phyloP scores from a whole-genome alignment of 2,888 invertebrate genomes.

The Clunio marinus region DNA sequence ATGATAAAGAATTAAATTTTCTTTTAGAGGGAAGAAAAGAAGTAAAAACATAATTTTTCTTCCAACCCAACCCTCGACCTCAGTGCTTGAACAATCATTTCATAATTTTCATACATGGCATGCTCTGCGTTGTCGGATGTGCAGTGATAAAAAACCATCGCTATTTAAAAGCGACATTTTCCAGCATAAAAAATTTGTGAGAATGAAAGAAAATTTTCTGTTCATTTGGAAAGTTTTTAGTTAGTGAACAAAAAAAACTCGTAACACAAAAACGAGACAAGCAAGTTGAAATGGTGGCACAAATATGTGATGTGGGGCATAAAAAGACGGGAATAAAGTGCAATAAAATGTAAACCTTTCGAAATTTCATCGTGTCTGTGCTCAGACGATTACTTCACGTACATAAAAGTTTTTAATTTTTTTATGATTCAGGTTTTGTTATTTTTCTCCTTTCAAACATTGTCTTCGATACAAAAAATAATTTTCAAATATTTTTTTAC shows the following conservation, averaged over 20 bases:
- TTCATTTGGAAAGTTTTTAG: not conserved
- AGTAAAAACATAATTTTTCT: not conserved
- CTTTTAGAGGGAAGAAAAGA: not conserved
- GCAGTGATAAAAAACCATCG: not conserved
- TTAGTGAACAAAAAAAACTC: too few species aligned
- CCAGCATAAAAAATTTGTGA: too few species aligned
- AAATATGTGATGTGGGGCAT: not conserved
- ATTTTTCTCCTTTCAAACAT: too few species aligned
- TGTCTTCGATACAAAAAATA: not conserved
- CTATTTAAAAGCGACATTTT: not conserved
- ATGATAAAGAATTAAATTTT: constrained; percentile 1
- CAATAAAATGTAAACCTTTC: too few species aligned
- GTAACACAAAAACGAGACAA: too few species aligned
- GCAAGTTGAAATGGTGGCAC: not conserved
- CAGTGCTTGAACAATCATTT: constrained; percentile 17
- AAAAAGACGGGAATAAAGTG: not conserved
- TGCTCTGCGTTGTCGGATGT: not conserved
- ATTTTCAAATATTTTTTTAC: not conserved
- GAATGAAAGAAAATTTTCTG: not conserved
- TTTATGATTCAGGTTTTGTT: not conserved
- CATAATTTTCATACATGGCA: constrained; percentile 22
- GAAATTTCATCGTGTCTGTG: too few species aligned
- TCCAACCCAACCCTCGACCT: too few species aligned
- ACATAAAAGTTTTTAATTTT: not conserved
- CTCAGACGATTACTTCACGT: not conserved